phyloP scores from a whole-genome alignment of 2,113 vertebrate genomes.

The Candoia aspera region DNA sequence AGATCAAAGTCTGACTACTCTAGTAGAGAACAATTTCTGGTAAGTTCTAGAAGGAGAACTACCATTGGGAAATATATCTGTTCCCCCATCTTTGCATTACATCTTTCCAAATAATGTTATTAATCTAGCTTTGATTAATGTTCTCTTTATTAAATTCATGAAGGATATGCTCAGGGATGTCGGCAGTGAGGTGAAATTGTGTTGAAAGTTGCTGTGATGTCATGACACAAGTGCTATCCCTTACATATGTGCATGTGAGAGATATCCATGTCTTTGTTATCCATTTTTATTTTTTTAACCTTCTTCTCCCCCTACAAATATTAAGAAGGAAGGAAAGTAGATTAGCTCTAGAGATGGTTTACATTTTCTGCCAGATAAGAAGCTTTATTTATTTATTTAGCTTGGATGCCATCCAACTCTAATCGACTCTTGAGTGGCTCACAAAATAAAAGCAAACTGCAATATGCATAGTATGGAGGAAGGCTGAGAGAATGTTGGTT shows the following conservation, averaged over 20 bases:
- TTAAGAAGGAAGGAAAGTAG: background rate
- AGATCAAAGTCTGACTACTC: background rate
- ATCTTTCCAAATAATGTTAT: background rate
- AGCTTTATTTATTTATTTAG: background rate
- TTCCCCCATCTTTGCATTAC: background rate
- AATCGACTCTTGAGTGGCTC: background rate
- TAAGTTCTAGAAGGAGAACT: background rate
- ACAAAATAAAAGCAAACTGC: background rate
- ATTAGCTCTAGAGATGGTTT: background rate
- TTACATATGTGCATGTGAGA: background rate
- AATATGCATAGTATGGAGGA: background rate
- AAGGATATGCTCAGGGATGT: background rate
- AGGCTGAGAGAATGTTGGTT: background rate
- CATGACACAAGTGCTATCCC: background rate
- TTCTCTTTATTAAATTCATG: constrained; percentile 33
- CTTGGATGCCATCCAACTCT: background rate
- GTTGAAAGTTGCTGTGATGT: background rate
- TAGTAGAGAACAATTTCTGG: background rate
- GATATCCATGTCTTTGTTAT: background rate
- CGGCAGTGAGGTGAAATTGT: background rate
- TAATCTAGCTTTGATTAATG: constrained; percentile 50
- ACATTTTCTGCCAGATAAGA: background rate
- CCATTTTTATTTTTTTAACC: background rate
- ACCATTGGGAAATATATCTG: constrained; percentile 19
- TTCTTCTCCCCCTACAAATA: background rate